Base-by-base conservation (phyloP, 2,797 vertebrate species). In the Carapus acus region DNA sequence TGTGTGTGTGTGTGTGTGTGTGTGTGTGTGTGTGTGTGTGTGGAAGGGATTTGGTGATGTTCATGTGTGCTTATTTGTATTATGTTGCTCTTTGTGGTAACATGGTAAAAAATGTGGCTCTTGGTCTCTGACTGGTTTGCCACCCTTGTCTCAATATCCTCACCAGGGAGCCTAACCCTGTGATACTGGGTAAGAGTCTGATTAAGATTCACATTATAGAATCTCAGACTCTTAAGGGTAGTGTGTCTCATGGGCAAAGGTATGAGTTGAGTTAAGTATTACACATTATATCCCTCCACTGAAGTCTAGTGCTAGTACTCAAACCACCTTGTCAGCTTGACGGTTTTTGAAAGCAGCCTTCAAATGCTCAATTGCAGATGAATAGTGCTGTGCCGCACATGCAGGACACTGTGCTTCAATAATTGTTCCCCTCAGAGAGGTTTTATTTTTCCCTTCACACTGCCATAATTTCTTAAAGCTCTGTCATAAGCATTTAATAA, bases 181-280 rank as follows among this genome's bases (percentile, higher is more conserved):
- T 79, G 84, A 75, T 54, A 68, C 75, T 72, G 81, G 79, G 77
- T 82, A 82, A 83, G 80, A 83, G 70, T 82, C 81, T 84, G 82
- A 85, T 87, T 85, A 85, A 84, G 79, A 87, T 85, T 85, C 79
- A 81, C 78, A 82, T 77, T 77, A 80, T 77, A 76, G 75, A 80
- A 71, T 78, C 53, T 49, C 81, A 75, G 71, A 80, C 69, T 72
- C 77, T 85, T 82, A 79, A 78, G 81, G 76, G 76, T 74, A 76
- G 81, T 68, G 74, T 72, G 72, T 85, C 83, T 86, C 83, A 74
- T 77, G 80, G 83, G 83, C 67, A 67, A 71, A 79, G 81, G 81
- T 76, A 72, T 78, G 77, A 83, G 73, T 67, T 61, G 80, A 83
- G 78, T 83, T 85, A 80, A 85, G 81, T 83, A 80, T 83, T 81